Evolutionary conservation across 2,797 vertebrate species (phyloP), one percentile per base, ranked within the genome.

Genomic region (Acrossocheilus fasciatus): DNA sequence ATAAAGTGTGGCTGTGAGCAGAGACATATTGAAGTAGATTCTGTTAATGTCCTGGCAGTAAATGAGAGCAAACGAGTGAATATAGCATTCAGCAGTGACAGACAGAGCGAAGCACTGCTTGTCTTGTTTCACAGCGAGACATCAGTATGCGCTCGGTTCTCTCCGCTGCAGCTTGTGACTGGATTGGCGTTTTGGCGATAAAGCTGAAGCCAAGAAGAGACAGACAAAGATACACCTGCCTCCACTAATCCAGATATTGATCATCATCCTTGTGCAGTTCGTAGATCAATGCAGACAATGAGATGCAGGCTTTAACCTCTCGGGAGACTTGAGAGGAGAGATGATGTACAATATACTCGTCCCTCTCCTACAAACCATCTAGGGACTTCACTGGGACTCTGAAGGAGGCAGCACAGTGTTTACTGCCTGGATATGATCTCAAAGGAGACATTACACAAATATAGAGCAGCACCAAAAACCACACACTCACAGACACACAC

Each of bases 251-350:
- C 89, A 89, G 87, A 78, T 92, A 95, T 95, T 89, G 94, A 95
- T 95, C 91, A 86, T 78, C 75, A 84, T 75, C 87, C 83, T 89
- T 79, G 15, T 89, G 87, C 89, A 41, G 52, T 93, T 88, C 72
- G 78, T 62, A 82, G 81, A 94, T 95, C 94, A 92, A 95, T 94
- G 90, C 52, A 87, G 87, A 92, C 92, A 95, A 94, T 95, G 93
- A 94, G 94, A 91, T 91, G 86, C 87, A 90, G 89, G 59, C 88
- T 83, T 86, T 39, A 80, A 39, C 68, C 77, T 73, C 77, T 81
- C 87, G 85, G 73, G 89, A 89, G 92, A 88, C 86, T 64, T 88
- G 89, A 87, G 73, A 82, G 17, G 90, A 47, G 50, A 43, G 34
- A 57, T 62, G 43, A 76, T 36, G 57, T 68, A 62, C 70, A 43